Evolutionary conservation across 2,113 vertebrate species (phyloP).

Genomic region (Atlantisia rogersi): DNA sequence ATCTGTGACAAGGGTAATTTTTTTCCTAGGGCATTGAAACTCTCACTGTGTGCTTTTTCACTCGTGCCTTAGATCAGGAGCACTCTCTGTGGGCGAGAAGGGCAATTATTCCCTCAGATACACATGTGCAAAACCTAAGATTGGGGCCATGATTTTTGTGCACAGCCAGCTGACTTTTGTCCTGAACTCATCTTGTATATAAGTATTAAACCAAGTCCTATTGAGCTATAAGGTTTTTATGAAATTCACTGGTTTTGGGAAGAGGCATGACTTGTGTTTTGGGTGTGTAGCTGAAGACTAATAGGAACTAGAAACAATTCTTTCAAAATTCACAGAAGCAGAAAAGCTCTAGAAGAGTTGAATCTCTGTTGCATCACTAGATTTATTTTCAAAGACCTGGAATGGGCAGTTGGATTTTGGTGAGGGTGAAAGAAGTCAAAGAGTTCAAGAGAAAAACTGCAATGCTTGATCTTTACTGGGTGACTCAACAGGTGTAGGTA

Average conservation of each 20-base stretch:
- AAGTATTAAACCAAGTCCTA: background rate
- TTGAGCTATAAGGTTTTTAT: background rate
- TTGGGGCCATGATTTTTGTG: background rate
- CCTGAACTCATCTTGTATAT: background rate
- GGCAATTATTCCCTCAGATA: background rate
- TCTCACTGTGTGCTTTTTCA: background rate
- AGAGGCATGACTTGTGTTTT: background rate
- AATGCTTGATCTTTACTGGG: background rate
- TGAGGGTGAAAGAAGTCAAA: background rate
- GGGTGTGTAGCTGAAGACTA: background rate
- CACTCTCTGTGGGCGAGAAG: background rate
- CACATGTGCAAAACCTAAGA: background rate
- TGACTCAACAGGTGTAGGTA: background rate
- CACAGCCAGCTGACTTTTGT: background rate
- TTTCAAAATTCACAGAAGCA: background rate
- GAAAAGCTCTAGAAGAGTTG: background rate
- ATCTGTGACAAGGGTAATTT: background rate
- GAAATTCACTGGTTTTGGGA: background rate
- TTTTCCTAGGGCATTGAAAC: background rate
- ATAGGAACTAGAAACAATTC: background rate
- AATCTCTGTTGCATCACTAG: background rate
- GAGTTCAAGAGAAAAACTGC: background rate
- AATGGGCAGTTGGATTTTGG: rapidly evolving
- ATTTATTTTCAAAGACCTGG: background rate
- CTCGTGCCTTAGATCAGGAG: background rate